phyloP scores from a whole-genome alignment of 2,113 vertebrate species.

The Rynchops niger region DNA sequence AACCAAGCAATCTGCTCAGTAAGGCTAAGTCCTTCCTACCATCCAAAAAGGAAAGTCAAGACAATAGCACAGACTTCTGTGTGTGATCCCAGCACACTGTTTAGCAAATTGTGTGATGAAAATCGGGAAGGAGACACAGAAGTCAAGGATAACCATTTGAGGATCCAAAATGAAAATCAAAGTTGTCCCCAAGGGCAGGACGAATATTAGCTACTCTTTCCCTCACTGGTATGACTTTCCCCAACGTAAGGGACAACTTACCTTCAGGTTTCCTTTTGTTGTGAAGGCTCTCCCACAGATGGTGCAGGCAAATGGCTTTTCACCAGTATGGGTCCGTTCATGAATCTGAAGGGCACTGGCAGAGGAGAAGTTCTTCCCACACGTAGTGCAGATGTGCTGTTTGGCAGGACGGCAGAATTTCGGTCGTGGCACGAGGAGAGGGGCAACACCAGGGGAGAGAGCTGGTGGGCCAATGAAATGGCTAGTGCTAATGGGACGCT shows the following conservation, averaged over 20 bases:
- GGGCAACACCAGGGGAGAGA: conserved; percentile 79
- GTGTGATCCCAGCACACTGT: background rate
- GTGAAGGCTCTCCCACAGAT: conserved; percentile 95
- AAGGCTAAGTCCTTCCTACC: background rate
- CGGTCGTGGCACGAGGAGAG: conserved; percentile 74
- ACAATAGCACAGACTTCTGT: background rate
- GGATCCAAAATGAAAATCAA: background rate
- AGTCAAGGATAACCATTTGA: background rate
- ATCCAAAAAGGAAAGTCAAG: background rate
- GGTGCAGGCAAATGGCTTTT: conserved; percentile 95
- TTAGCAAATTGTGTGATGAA: background rate
- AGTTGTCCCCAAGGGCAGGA: background rate
- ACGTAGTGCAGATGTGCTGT: conserved; percentile 88
- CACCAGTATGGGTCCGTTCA: conserved; percentile 94
- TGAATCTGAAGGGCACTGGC: conserved; percentile 97
- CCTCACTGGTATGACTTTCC: no score
- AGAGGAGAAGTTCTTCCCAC: conserved; percentile 95
- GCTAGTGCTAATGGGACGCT: conserved; percentile 78
- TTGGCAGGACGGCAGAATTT: conserved; percentile 86
- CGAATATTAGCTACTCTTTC: background rate
- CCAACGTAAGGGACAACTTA: background rate
- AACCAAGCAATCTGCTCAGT: background rate
- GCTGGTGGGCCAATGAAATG: conserved; percentile 81
- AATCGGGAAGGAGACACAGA: background rate
- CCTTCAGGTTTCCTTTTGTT: conserved; percentile 98